Evolutionary conservation across 2,888 invertebrate species (phyloP).

Genomic region (Andrena flavipes): DNA sequence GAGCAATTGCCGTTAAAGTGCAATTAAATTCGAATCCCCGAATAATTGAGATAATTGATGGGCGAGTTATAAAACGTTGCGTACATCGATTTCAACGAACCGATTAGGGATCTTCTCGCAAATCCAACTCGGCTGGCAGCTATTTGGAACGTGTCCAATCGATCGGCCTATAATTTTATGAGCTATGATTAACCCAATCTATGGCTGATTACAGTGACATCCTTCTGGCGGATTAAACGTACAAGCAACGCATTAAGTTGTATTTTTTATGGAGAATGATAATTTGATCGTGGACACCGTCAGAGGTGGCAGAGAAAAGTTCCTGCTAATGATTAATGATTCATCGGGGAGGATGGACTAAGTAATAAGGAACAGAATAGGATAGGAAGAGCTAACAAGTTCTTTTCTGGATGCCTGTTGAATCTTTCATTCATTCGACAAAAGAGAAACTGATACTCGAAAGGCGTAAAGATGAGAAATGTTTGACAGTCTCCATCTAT

Average conservation of each 20-base stretch:
- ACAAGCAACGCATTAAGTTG: background rate
- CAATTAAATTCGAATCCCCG: constrained; percentile 9
- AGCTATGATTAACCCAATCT: constrained; percentile 46
- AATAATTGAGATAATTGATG: constrained; percentile 32
- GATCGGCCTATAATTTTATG: constrained; percentile 48
- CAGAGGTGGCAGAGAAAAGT: background rate
- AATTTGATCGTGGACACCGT: background rate
- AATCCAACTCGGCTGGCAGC: constrained; percentile 32
- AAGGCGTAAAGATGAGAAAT: background rate
- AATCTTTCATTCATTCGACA: background rate
- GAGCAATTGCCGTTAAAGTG: constrained; percentile 1
- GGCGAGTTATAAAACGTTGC: constrained; percentile 36
- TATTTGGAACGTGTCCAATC: constrained; percentile 58
- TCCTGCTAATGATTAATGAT: background rate
- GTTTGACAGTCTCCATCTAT: background rate
- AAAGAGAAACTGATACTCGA: background rate
- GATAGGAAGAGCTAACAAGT: background rate
- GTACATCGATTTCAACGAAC: constrained; percentile 1
- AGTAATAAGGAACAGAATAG: no score
- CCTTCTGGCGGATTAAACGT: background rate
- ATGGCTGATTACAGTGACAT: constrained; percentile 24
- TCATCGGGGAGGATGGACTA: background rate
- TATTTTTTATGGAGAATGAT: background rate
- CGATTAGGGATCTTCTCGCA: constrained; percentile 38
- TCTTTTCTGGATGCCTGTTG: background rate